Evolutionary conservation across 2,888 invertebrate species (phyloP).

Genomic region (Diabrotica balteata): DNA sequence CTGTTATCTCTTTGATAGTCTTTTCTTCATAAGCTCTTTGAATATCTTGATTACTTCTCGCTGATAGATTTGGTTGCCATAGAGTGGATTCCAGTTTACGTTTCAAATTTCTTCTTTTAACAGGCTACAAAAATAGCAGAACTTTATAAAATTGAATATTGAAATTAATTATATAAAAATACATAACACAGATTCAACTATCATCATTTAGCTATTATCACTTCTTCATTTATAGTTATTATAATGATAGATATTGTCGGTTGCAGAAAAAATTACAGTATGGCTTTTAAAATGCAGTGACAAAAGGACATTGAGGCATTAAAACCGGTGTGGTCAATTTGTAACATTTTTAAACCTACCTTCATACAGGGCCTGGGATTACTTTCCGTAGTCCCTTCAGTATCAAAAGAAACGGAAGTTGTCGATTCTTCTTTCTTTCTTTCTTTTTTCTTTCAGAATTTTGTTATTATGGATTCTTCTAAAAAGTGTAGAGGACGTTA

Average conservation of each 20-base stretch:
- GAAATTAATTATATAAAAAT: no score
- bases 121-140: conserved; percentile 24
- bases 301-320: background rate
- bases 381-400: conserved; percentile 53
- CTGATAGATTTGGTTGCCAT: conserved; percentile 79
- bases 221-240: no score
- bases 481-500: no score
- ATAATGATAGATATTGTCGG: no score
- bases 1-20: conserved; percentile 72
- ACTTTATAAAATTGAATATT: no score
- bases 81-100: conserved; percentile 63
- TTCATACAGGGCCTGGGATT: conserved; percentile 38
- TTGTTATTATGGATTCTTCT: no score
- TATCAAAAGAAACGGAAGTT: conserved; percentile 41
- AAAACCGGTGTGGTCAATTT: no score
- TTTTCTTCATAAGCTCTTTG: conserved; percentile 85
- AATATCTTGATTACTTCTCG: conserved; percentile 87
- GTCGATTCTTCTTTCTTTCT: conserved; percentile 45
- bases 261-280: no score
- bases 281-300: background rate
- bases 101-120: conserved; percentile 35
- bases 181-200: no score
- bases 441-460: no score
- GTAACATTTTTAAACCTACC: background rate
- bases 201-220: no score